phyloP scores from a whole-genome alignment of 2,797 vertebrate genomes.

The Gallirallus australis region DNA sequence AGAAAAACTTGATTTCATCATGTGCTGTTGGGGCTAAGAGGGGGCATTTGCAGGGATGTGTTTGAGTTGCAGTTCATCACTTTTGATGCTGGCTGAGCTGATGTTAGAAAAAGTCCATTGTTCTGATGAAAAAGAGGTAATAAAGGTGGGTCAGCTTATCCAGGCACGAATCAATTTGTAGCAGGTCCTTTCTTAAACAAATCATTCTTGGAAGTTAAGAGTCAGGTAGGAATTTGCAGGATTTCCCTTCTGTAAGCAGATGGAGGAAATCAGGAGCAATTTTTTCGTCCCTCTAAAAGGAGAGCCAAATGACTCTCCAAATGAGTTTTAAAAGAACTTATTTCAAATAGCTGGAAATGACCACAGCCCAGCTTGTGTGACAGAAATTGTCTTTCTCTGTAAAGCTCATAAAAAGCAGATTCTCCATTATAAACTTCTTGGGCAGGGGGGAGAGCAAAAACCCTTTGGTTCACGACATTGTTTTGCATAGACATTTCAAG shows the following conservation, averaged over 20 bases:
- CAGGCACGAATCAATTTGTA: background rate
- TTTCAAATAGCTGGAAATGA: background rate
- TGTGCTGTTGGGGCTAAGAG: background rate
- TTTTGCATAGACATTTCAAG: slow-evolving; percentile 16
- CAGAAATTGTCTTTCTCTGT: background rate
- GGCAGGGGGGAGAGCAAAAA: background rate
- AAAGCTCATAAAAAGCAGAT: background rate
- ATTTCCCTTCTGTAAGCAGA: slow-evolving; percentile 45
- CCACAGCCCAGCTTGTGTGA: background rate
- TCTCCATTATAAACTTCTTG: background rate
- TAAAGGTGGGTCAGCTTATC: background rate
- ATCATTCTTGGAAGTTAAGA: slow-evolving; percentile 5
- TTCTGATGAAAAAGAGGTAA: background rate
- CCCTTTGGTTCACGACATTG: background rate
- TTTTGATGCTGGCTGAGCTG: background rate
- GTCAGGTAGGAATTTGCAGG: slow-evolving; percentile 13
- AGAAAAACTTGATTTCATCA: background rate
- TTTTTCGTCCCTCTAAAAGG: background rate
- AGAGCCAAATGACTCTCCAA: background rate
- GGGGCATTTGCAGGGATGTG: background rate
- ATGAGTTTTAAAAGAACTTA: slow-evolving; percentile 5
- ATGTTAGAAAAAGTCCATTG: background rate
- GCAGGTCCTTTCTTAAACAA: background rate
- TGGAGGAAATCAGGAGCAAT: slow-evolving; percentile 13
- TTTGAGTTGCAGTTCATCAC: background rate